Evolutionary conservation across 1,140 invertebrate genomes (phyloP), one percentile per base, ranked within the genome.

Genomic region (Palaemon carinicauda): DNA sequence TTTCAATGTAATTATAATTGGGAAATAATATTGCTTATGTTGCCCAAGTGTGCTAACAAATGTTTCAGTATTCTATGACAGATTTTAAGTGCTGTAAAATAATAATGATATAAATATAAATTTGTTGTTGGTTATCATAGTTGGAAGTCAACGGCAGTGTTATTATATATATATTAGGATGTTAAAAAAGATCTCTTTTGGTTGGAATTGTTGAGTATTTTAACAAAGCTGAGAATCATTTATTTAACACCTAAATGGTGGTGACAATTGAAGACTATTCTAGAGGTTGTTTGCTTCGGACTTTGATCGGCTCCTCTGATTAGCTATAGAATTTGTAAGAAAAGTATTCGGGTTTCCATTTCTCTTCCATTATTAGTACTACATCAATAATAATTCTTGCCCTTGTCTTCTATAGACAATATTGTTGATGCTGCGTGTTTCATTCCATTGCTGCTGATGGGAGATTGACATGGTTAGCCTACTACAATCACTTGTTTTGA

Each of bases 101-200:
- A 73, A 71, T 79, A 41, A 41, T 41, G 41, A 41, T 41, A 41
- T 41, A 41, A 41, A 80, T 86, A 86, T 53, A 77, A 86, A 73
- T 71, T 86, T 86, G 77, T 86, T 86, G 84, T 86, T 85, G 54
- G 71, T 86, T 50, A 74, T 73, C 51, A 69, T 86, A 86, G 84
- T 80, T 41, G 80, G 84, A 86, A 86, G 84, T 80, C 77, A 86
- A 80, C 80, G 84, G 84, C 84, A 86, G 80, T 86, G 84, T 86
- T 86, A 86, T 86, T 86, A 86, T 86, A 86, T 86, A 86, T 51
- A 86, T 74, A 86, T 86, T 69, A 80, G 27, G 78, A 51, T 73
- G 69, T 74, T 73, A 73, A 21, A 71, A 71, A 79, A 56, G 54
- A 51, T 24, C 53, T 77, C n/a, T 41, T 69, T 69, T 54, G 65